A percentile compares a stretch with the other conserved stretches of the same genome.
phyloP scores from a whole-genome alignment of 2,797 vertebrate species.

The Etheostoma nigrum region DNA sequence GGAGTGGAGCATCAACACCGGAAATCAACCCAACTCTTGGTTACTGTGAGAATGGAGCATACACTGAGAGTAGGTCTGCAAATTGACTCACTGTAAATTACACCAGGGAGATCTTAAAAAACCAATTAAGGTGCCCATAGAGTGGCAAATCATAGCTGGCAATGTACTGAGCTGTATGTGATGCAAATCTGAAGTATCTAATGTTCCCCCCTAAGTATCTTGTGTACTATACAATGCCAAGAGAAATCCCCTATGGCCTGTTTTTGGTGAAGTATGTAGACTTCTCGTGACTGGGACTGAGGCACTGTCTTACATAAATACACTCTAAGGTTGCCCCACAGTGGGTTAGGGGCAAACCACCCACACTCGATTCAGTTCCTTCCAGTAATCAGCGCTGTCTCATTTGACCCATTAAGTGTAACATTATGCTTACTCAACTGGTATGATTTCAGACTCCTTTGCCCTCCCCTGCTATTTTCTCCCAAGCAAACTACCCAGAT shows the following conservation, averaged over 20 bases:
- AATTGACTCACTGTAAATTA: constrained; percentile 51
- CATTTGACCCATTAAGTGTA: constrained; percentile 78
- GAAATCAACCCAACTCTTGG: too few species aligned
- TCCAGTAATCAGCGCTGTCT: constrained; percentile 77
- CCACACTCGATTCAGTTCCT: constrained; percentile 67
- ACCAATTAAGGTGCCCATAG: constrained; percentile 25
- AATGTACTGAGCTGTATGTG: constrained; percentile 8
- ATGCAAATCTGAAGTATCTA: constrained; percentile 50
- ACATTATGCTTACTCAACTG: constrained; percentile 80
- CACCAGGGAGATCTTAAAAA: constrained; percentile 35
- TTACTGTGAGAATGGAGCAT: constrained; percentile 31
- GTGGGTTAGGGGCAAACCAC: constrained; percentile 62
- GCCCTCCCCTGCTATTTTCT: constrained; percentile 63
- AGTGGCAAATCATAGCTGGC: constrained; percentile 6
- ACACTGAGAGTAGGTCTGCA: constrained; percentile 19
- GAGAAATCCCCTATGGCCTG: constrained; percentile 50
- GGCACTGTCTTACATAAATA: constrained; percentile 62
- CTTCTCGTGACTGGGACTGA: constrained; percentile 49
- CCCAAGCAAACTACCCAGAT: constrained; percentile 67
- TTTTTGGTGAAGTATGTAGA: constrained; percentile 69
- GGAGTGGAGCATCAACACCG: too few species aligned
- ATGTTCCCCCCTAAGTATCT: constrained; percentile 33
- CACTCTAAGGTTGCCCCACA: constrained; percentile 65
- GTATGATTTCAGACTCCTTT: constrained; percentile 62
- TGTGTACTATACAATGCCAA: constrained; percentile 10